Base-by-base conservation (phyloP, 2,888 invertebrate species). In the Catonia carolina region DNA sequence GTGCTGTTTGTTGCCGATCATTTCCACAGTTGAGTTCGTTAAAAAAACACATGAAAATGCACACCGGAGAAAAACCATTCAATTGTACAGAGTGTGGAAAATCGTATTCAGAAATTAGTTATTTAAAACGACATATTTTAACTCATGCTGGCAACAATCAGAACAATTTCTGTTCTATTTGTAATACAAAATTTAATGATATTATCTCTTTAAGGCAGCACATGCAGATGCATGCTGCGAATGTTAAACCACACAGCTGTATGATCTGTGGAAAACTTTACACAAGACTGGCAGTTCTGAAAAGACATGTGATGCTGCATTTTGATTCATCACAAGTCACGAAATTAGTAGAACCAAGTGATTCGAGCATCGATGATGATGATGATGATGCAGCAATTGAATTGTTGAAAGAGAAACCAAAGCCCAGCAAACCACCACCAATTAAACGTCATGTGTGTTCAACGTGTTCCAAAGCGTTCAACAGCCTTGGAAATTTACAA, bases 391-490 rank as follows among this genome's bases (percentile, higher is more conserved):
- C 18, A 17, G 27, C 18, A n/a, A 20, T 22, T 10, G 45, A 27
- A 14, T 15, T 1, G 4, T 7, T 20, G 18, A 45, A 45, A 12
- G n/a, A 22, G 18, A 22, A 27, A 10, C 5, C 8, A 6, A 27
- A 27, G 27, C 17, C 41, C 8, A 27, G 20, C 14, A 27, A 22
- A 20, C 27, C 45, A 2, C 14, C 22, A 27, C 27, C 45, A 6
- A 23, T 27, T 10, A 45, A 45, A 45, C 45, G 45, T 14, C 45
- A 45, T 23, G 45, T 45, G 7, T 45, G 45, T 15, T 23, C 45
- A 4, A 45, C 45, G n/a, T 58, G 58, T 45, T 51, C 51, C 3
- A 58, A 58, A 49, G 31, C 51, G 18, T 58, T 58, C 49, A 47
- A 55, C 18, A 58, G 58, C 36, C 50, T 50, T 7, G 58, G 58